These are phyloP conservation scores for Percopsis omiscomaycus DNA, from an alignment of 2,797 vertebrate genomes.

Conservation along the genomic window DNA sequence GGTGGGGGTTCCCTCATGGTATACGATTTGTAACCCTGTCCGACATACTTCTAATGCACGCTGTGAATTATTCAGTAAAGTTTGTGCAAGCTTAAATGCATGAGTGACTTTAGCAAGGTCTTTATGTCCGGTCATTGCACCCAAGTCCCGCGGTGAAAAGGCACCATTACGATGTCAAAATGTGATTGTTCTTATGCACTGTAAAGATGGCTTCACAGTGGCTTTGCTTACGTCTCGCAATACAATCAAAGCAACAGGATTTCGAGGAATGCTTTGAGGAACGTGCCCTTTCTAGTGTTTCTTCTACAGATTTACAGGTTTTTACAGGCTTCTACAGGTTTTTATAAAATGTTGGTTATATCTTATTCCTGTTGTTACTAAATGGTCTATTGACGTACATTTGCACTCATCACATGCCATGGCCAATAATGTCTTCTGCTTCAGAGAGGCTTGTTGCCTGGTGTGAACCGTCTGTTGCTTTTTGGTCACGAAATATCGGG, in stretches of 20 bases:
- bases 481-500: conserved; percentile 3
- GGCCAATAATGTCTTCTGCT: conserved; percentile 7
- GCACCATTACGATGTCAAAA: conserved; percentile 4
- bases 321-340: no score
- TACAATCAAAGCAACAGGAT: not conserved
- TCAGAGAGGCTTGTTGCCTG: conserved; percentile 33
- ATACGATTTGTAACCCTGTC: conserved; percentile 8
- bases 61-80: conserved; percentile 63
- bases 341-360: not conserved
- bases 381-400: conserved; percentile 11
- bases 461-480: conserved; percentile 40
- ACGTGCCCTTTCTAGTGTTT: no score
- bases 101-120: conserved; percentile 40
- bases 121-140: conserved; percentile 31
- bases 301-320: no score
- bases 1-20: not conserved
- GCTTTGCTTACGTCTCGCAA: not conserved
- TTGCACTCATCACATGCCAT: conserved; percentile 32
- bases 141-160: not conserved
- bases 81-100: conserved; percentile 53
- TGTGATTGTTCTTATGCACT: conserved; percentile 1
- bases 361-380: no score
- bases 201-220: not conserved
- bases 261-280: conserved; percentile 10
- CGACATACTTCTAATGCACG: conserved; percentile 50